Base-by-base conservation (phyloP, 2,888 invertebrate species). In the Eledona agricola region DNA sequence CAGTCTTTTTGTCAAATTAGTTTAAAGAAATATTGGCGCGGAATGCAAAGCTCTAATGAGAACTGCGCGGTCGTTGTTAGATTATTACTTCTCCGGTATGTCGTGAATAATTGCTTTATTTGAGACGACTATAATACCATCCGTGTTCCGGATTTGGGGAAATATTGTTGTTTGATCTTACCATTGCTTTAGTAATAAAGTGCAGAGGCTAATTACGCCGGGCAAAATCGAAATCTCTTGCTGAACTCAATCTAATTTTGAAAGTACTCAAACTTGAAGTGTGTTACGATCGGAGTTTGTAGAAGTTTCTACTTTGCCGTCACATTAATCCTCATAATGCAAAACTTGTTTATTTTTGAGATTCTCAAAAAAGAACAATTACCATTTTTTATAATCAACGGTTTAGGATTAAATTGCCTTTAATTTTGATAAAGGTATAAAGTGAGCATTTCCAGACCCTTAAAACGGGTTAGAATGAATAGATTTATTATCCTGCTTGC, bases 401-500 rank as follows among this genome's bases (percentile, higher is more conserved):
- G 5, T 19, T 4, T 19, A 5, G 4, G 19, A 19, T 4, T 19
- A 19, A 19, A 19, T 19, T 19, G 19, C 19, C 5, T 19, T 19
- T 19, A 19, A 19, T 19, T 19, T 19, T 19, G 19, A 19, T 19
- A 3, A 19, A 19, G 19, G 5, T 19, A 2, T 19, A 19, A 19
- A 11, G 4, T 19, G 6, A 19, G 4, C 4, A 19, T 19, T 3
- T 10, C 28, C 6, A 28, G 2, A 6, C 7, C 6, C 10, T 2
- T 6, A 11, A 5, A 10, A 11, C 28, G 11, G 7, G 28, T 10
- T 28, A 9, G 22, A 37, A 9, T 22, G 37, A 22, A 22, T 12
- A 13, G 10, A 37, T 37, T 37, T 11, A 37, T 23, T 37, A 37
- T 37, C 37, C 22, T 10, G 7, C 34, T 9, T 7, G 17, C 2